Base-by-base conservation (phyloP, 2,888 invertebrate species). In the Mesopsocus fuscifrons region DNA sequence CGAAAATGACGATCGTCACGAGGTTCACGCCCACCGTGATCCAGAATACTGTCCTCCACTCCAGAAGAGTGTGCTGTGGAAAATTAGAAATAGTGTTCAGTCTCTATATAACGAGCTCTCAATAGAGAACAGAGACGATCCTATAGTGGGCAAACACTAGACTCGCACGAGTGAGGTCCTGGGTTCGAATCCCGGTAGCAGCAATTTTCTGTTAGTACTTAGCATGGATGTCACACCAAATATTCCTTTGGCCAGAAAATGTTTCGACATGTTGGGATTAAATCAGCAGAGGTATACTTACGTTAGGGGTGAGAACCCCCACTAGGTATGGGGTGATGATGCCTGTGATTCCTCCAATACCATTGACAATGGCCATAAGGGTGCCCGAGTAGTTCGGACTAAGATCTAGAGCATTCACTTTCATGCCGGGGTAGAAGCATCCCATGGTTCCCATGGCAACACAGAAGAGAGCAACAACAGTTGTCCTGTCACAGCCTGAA, bases 11-110 rank as follows among this genome's bases (percentile, higher is more conserved):
- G 53, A 80, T 80, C 2, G 82, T 77, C 1, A 70, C 46, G 1
- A 72, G 58, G 46, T 84, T 69, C 2, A 84, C 69, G 0, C 55
- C 73, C 5, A 81, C 67, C 33, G 82, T 74, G 26, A 85, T 74
- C 79, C 84, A 83, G 57, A 85, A 85, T 0, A 85, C 83, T 0
- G 68, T 53, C 17, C 77, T 67, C 87, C 87, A 87, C 62, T 83
- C 72, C 16, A 59, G 57, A 5, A 77, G 52, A 47, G 52, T 51
- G 44, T 51, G 47, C 54, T 54, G 48, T 17, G 47, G n/a, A n/a
- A n/a, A n/a, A n/a, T n/a, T n/a, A n/a, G n/a, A n/a, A n/a, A n/a
- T n/a, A n/a, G n/a, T n/a, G n/a, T n/a, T n/a, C n/a, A n/a, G n/a
- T n/a, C n/a, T n/a, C n/a, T n/a, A n/a, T n/a, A n/a, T n/a, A n/a